These are phyloP conservation scores for Nicator chloris DNA, from an alignment of 2,113 vertebrate genomes.

Conservation along the genomic window DNA sequence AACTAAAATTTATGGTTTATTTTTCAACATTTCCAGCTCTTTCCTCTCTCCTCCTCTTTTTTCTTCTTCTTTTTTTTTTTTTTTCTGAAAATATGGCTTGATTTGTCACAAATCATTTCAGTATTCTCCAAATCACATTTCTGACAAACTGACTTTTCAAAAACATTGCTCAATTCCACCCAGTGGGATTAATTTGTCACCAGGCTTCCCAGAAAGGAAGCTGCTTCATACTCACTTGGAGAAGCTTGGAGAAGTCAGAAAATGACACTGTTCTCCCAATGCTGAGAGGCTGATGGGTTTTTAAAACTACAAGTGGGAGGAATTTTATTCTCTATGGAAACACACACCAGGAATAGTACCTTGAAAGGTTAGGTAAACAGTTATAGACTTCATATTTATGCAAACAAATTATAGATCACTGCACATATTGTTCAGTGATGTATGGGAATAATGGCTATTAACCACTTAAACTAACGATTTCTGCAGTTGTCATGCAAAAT, in stretches of 20 bases:
- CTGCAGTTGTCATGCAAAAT: neutral
- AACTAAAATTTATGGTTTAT: neutral
- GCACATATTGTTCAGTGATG: neutral
- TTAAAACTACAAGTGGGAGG: neutral
- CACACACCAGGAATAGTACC: neutral
- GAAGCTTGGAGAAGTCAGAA: neutral
- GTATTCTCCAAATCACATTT: neutral
- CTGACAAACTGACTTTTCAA: slow-evolving; percentile 5
- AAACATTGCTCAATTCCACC: slow-evolving; percentile 27
- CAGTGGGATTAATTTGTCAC: neutral
- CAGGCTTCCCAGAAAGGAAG: slow-evolving; percentile 7
- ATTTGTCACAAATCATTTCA: slow-evolving; percentile 5
- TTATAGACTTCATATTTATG: neutral
- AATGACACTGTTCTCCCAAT: neutral
- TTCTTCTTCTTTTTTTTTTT: too few relatives aligned
- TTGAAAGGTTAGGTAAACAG: neutral
- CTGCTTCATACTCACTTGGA: neutral
- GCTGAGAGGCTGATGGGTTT: neutral
- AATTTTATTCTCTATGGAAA: neutral
- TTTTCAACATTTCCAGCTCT: neutral
- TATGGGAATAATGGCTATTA: neutral
- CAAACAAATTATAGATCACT: neutral
- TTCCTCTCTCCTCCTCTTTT: neutral
- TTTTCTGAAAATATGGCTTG: neutral
- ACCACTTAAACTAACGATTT: neutral